phyloP scores from a whole-genome alignment of 30 jellyfish, hydroid and myxozoan genomes.

The Mastigias papua region DNA sequence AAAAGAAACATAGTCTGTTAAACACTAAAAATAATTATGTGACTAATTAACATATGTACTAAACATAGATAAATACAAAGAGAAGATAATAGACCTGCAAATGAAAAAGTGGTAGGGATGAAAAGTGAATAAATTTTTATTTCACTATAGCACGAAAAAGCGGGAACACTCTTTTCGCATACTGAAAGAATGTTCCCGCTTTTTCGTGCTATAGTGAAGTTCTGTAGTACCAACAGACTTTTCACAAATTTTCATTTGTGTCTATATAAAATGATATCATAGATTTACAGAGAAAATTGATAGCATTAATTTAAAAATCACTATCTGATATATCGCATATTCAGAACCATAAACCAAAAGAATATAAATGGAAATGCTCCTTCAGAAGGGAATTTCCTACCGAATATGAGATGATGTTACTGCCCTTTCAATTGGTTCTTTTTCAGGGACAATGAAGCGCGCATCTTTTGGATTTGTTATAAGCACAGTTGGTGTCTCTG shows the following conservation, averaged over 20 bases:
- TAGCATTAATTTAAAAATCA: not conserved
- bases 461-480: slow-evolving; percentile 93
- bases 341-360: not conserved
- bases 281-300: not conserved
- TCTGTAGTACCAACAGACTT: too few relatives aligned
- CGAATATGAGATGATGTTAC: slow-evolving; percentile 84
- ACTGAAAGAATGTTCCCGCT: not conserved
- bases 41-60: not conserved
- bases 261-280: too few relatives aligned
- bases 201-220: too few relatives aligned
- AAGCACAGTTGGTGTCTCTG: slow-evolving; percentile 69
- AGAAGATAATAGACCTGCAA: not conserved
- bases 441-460: slow-evolving; percentile 45
- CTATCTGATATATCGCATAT: too few relatives aligned
- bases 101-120: not conserved
- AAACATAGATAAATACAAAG: not conserved
- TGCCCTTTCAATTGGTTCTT: slow-evolving; percentile 47
- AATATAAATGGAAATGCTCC: not conserved
- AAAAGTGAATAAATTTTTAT: too few relatives aligned
- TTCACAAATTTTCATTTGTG: too few relatives aligned
- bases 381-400: slow-evolving; percentile 19
- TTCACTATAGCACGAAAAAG: too few relatives aligned
- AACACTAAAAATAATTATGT: not conserved
- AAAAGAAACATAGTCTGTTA: slow-evolving; percentile 4
- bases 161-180: too few relatives aligned